phyloP scores from a whole-genome alignment of 1,140 invertebrate species.

The Kradibia gibbosae region DNA sequence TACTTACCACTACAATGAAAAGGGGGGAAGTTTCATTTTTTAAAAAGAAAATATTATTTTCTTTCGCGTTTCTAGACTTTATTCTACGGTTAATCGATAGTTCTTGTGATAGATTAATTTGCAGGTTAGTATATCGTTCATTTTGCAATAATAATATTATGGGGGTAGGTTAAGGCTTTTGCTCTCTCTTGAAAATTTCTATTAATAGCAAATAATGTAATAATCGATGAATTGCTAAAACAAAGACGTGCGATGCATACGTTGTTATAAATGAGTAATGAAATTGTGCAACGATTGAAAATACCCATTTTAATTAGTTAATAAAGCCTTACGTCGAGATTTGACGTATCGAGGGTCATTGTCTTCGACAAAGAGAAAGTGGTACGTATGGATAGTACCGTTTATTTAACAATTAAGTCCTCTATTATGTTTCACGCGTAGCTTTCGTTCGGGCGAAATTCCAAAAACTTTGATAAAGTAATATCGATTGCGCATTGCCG shows the following conservation, averaged over 20 bases:
- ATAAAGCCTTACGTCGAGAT: background rate
- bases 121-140: background rate
- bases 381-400: background rate
- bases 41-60: too few relatives aligned
- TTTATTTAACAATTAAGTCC: background rate
- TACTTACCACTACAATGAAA: too few relatives aligned
- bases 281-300: background rate
- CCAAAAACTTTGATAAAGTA: background rate
- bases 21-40: too few relatives aligned
- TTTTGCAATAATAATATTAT: background rate
- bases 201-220: background rate
- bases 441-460: background rate
- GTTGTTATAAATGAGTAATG: too few relatives aligned
- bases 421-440: background rate
- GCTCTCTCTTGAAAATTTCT: background rate
- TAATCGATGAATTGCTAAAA: background rate
- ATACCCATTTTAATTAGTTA: background rate
- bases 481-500: conserved; percentile 19
- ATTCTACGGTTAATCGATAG: background rate
- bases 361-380: background rate
- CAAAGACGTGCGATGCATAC: background rate
- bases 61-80: too few relatives aligned
- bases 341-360: background rate
- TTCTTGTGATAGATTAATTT: background rate
- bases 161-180: background rate